Conservation (phyloP, 2,113 vertebrate species). For the Stigmatopora argus region DNA sequence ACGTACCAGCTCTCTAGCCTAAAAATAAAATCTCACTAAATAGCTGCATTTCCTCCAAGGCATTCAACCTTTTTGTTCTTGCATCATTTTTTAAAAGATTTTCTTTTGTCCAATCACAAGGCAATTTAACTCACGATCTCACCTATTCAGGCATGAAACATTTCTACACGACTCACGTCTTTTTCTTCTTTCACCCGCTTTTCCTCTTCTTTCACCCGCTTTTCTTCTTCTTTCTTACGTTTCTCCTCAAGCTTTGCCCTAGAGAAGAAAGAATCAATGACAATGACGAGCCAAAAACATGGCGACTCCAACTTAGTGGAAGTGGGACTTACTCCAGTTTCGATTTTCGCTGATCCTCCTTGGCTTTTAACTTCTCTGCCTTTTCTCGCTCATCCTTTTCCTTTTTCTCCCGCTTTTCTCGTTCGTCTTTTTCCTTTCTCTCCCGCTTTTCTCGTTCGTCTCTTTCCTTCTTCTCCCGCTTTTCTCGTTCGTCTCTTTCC, state of each 20-base stretch:
- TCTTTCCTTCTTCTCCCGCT: conserved; percentile 75
- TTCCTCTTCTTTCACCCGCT: conserved; percentile 83
- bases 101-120: too few relatives aligned
- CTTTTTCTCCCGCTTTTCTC: conserved; percentile 81
- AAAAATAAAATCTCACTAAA: too few relatives aligned
- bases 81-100: neutral
- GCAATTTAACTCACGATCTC: too few relatives aligned
- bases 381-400: conserved; percentile 86
- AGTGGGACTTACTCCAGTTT: conserved; percentile 81
- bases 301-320: neutral
- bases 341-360: conserved; percentile 87
- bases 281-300: neutral
- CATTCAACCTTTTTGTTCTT: neutral
- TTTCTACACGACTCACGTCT: conserved; percentile 72
- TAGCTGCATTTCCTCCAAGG: too few relatives aligned
- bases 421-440: conserved; percentile 83
- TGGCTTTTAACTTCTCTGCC: conserved; percentile 80
- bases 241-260: conserved; percentile 96
- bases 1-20: neutral
- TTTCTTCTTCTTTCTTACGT: conserved; percentile 93
- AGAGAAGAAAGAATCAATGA: neutral
- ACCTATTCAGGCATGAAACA: too few relatives aligned
- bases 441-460: conserved; percentile 80
- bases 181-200: conserved; percentile 91
- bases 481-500: conserved; percentile 67